Base-by-base conservation (phyloP, 2,113 vertebrate species). In the Rutilus rutilus region DNA sequence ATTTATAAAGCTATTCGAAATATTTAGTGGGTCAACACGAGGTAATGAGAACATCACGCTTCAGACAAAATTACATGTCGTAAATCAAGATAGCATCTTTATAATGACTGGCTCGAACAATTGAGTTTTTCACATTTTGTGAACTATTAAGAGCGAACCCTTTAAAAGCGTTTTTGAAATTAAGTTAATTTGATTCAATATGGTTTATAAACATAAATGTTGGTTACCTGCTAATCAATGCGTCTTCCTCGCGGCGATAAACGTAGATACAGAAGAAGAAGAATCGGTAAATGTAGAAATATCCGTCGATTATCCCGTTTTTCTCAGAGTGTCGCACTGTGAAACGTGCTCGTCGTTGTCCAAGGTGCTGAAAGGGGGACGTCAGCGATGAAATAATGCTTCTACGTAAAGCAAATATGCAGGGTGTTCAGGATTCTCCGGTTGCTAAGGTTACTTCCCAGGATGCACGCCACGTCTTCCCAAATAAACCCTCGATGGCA, bases 311-410 rank as follows among this genome's bases (percentile, higher is more conserved):
- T 57, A 83, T 82, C 25, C 47, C 9, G 3, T 57, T 71, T 71
- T 65, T 67, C n/a, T 30, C 39, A 1, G 60, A n/a, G 17, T 47
- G 74, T 47, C 23, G 79, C 69, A 60, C 85, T 64, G 80, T 50
- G 73, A 76, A 86, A 59, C 74, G 82, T 57, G 74, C 33, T 83
- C 30, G 78, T 33, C 82, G 83, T 89, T 65, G 85, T 71, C 89
- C 85, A 69, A 84, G 85, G 75, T 91, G 64, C 92, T 57, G 89
- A 83, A 83, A 83, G 73, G 59, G 81, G 85, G 36, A 65, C 39
- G 73, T 76, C 81, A 71, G 62, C 54, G 65, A 84, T 78, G 54
- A 59, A 82, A 79, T 83, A 54, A 83, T 82, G 78, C 67, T 27
- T 74, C 39, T 64, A 82, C 27, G 67, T 64, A 82, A 83, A 83